Evolutionary conservation across 2,797 vertebrate species (phyloP), one percentile per base, ranked within the genome.

Genomic region (Micrastur ruficollis): DNA sequence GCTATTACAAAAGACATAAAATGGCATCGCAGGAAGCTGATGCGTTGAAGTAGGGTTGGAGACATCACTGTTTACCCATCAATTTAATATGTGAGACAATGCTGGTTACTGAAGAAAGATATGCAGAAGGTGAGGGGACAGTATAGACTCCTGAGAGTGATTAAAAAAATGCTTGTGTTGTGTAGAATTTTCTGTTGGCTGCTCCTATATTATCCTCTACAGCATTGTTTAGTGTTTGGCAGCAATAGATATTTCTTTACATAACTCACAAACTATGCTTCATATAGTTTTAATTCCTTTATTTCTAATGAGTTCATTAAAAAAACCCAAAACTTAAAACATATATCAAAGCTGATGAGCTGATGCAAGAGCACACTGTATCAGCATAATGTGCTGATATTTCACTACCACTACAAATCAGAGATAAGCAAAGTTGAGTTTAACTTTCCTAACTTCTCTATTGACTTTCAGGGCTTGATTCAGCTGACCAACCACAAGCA

Each of bases 1-100:
- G 2, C 11, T 85, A 17, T 25, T 56, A 36, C 7, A 71, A 83
- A 81, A 68, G 1, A 32, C 0, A 0, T 25, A n/a, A 5, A 44
- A 56, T 19, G 10, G 15, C 11, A 56, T 20, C 34, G 82, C 56
- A n/a, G 80, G 80, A 74, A 74, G 44, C 0, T 73, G 44, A 34
- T 10, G 32, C 1, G 2, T 36, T 36, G 34, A 32, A 81, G 21
- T 53, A n/a, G 81, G 47, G 53, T 47, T 70, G 36, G 15, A 93
- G 34, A 76, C 6, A 2, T 52, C 36, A 25, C 16, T 87, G 21
- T 56, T 89, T 56, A 58, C 8, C 22, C 59, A 67, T 34, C 31
- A 73, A 10, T 82, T 93, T 85, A 75, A 88, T 80, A 59, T 12
- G 8, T 17, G 20, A 71, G 23, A 84, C 38, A 86, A 46, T 16